A percentile compares a stretch with the other conserved stretches of the same genome.
phyloP scores from a whole-genome alignment of 2,113 vertebrate genomes.

The Colistium nudipinnis region DNA sequence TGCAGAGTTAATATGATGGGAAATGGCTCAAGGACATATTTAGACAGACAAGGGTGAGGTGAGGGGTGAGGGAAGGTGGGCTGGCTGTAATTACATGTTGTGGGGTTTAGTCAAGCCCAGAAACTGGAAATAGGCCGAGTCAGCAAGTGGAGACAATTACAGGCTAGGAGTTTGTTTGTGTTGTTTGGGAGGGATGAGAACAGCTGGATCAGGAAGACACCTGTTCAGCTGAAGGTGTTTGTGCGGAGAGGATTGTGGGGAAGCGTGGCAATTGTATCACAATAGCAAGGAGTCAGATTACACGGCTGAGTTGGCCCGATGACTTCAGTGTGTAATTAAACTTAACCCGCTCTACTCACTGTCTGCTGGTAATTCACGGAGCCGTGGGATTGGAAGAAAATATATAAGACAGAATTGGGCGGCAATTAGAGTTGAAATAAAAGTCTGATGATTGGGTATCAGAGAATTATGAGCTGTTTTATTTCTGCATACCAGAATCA shows the following conservation, averaged over 20 bases:
- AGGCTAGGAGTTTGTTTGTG: conserved; percentile 55
- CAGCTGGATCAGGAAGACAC: conserved; percentile 44
- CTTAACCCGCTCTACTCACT: conserved; percentile 23
- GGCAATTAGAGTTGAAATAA: not conserved
- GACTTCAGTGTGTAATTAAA: conserved; percentile 58
- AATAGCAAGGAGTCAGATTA: conserved; percentile 42
- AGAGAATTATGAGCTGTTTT: not conserved
- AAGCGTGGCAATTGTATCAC: conserved; percentile 35
- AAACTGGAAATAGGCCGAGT: conserved; percentile 57
- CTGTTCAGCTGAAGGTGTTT: conserved; percentile 23
- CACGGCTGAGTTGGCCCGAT: conserved; percentile 16
- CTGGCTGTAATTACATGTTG: conserved; percentile 52
- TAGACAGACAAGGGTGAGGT: not conserved
- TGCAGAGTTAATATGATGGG: conserved; percentile 8
- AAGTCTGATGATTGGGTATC: not conserved
- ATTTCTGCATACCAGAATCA: not conserved
- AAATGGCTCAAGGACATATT: conserved; percentile 32
- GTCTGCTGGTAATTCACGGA: conserved; percentile 26
- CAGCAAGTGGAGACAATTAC: conserved; percentile 55
- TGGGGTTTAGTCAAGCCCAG: conserved; percentile 28
- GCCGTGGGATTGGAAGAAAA: not conserved
- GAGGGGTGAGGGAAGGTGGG: not conserved
- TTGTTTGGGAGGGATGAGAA: conserved; percentile 40
- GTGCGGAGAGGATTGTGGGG: conserved; percentile 14
- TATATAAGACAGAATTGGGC: not conserved